Evolutionary conservation across 2,888 invertebrate genomes (phyloP), one percentile per base, ranked within the genome.

Genomic region (Drosophila kanekoi): DNA sequence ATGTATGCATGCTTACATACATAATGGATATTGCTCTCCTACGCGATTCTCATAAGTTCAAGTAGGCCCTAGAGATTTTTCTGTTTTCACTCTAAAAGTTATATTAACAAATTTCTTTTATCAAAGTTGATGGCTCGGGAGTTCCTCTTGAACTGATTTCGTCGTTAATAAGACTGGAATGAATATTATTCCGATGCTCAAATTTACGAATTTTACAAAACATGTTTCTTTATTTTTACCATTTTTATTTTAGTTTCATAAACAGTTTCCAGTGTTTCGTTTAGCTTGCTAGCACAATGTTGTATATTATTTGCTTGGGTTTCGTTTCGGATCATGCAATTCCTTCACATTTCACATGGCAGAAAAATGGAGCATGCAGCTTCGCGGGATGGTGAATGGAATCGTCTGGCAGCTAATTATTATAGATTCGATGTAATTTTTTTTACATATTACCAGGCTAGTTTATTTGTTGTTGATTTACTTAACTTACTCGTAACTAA

Each of bases 401-500:
- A n/a, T 32, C 23, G n/a, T 16, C 13, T 40, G 37, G 13, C 14
- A 28, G 35, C 1, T 11, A 45, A 20, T 40, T 38, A 32, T 20
- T 61, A 60, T 61, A 18, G 16, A n/a, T 18, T 6, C 14, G 10
- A 8, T 11, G 14, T 20, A 47, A 47, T 51, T 37, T 41, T 49
- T 62, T 77, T 72, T 77, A 77, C 64, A 71, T 77, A 60, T 85
- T 79, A 87, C 75, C 83, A 77, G 71, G 85, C 83, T 83, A 87
- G 80, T 84, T 88, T 80, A 79, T 84, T 83, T 72, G 67, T 78
- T 85, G 65, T 84, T 73, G 70, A 72, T 89, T 89, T 79, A 80
- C 89, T 89, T 89, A 89, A 85, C 72, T 80, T 88, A 78, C 67
- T 69, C 82, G 82, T 83, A 83, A 83, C 82, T 83, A 71, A 88